Evolutionary conservation across 2,888 invertebrate species (phyloP), one percentile per base, ranked within the genome.

Genomic region (Ochropleura plecta): DNA sequence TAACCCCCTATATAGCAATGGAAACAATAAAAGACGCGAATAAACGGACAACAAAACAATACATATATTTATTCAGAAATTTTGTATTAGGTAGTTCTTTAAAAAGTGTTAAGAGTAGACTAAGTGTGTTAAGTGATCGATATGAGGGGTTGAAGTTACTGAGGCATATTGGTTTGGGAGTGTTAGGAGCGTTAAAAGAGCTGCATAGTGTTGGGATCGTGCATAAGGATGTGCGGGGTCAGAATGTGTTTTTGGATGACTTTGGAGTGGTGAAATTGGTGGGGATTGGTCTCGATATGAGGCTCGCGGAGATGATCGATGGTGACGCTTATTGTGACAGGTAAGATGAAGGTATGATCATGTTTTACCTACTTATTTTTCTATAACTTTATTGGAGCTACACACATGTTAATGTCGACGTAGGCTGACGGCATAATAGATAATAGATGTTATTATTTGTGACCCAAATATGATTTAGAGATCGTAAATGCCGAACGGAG

Each of bases 201-300:
- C 95, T 99, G 73, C 99, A 99, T 91, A 97, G 97, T 86, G 98
- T 98, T 81, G 98, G 98, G 82, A 97, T 99, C 2, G 97, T 98
- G 20, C 99, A 99, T 92, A 98, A 98, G 89, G 98, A 98, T 93
- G 94, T 99, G n/a, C 95, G 98, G 78, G 97, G 97, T 87, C 97
- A 97, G 40, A 98, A 97, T 83, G 97, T 98, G 72, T 98, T 97
- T 90, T 95, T 98, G 91, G 98, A 98, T 87, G 97, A 97, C 67
- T 93, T 93, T 73, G 98, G 98, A 63, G 95, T 90, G 20, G 96
- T 96, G 3, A 94, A 97, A 90, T 87, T 98, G 73, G 97, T 97
- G 5, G 98, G 98, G 86, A 98, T 97, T 86, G 97, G 98, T 80
- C 93, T 98, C 78, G 98, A 98, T 89, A 97, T 97, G 87, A 96